Conservation (phyloP, 2,797 vertebrate species). For the Columba guinea region DNA sequence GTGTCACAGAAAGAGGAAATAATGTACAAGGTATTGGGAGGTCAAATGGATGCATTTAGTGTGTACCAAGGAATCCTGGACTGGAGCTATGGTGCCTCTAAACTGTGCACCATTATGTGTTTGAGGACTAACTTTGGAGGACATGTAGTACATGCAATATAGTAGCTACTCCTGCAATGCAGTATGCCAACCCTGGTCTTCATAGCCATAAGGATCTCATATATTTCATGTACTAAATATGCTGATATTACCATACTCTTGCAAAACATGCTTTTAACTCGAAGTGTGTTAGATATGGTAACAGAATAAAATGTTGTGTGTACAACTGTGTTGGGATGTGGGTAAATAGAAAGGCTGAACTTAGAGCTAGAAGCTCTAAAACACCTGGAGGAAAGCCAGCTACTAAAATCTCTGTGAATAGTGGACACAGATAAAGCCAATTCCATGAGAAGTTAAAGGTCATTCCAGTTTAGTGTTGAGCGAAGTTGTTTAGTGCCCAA, state of each 20-base stretch:
- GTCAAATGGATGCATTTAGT: background rate
- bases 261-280: background rate
- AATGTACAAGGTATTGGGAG: background rate
- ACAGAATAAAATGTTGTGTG: background rate
- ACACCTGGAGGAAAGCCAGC: background rate
- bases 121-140: background rate
- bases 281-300: background rate
- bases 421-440: background rate
- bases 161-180: background rate
- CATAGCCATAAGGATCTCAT: background rate
- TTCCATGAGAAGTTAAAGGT: background rate
- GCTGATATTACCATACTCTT: background rate
- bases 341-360: background rate
- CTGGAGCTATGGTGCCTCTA: background rate
- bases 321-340: background rate
- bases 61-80: background rate
- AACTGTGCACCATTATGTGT: background rate
- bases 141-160: background rate
- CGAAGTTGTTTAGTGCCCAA: background rate
- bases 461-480: background rate
- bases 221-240: background rate
- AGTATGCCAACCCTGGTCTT: background rate
- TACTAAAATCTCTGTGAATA: background rate
- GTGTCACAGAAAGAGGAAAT: background rate
- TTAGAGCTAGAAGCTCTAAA: background rate